These are phyloP conservation scores for Phymanthus crucifer DNA, from an alignment of 92 coral and sea anemone species.

Conservation along the genomic window DNA sequence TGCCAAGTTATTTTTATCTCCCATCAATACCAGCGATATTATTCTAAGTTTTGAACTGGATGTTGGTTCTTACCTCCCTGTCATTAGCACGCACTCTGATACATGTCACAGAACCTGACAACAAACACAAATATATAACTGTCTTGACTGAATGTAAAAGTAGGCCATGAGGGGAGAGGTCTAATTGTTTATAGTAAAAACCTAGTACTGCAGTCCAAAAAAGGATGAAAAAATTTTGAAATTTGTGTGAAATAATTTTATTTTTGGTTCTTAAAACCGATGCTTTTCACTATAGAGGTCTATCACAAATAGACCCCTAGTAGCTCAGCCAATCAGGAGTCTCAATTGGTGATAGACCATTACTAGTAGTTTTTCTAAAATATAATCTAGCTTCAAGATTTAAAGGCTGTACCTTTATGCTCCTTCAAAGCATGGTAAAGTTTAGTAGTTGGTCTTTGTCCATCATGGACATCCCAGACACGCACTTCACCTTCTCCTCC, in stretches of 20 bases:
- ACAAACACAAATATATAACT: background rate
- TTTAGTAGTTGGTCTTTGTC: slow-evolving; percentile 5
- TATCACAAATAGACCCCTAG: too few relatives aligned
- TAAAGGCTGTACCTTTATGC: slow-evolving; percentile 77
- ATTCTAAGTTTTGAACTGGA: background rate
- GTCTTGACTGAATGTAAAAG: background rate
- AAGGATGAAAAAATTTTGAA: too few relatives aligned
- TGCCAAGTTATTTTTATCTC: background rate
- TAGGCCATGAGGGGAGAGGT: background rate
- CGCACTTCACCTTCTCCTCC: slow-evolving; percentile 99
- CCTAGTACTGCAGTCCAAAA: too few relatives aligned
- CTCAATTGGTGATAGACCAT: too few relatives aligned
- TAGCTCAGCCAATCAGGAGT: too few relatives aligned
- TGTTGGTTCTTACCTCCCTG: slow-evolving; percentile 58
- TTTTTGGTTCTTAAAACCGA: too few relatives aligned
- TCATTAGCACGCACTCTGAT: slow-evolving; percentile 78
- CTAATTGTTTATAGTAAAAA: too few relatives aligned
- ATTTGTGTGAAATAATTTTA: too few relatives aligned
- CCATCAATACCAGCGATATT: too few relatives aligned
- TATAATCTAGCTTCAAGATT: background rate
- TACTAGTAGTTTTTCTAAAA: too few relatives aligned
- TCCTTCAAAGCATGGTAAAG: slow-evolving; percentile 81
- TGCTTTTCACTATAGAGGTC: too few relatives aligned
- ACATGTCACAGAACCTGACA: slow-evolving; percentile 87
- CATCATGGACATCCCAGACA: slow-evolving; percentile 61